Conservation (phyloP, 2,888 invertebrate genomes). For the Campopleginae sp. region DNA sequence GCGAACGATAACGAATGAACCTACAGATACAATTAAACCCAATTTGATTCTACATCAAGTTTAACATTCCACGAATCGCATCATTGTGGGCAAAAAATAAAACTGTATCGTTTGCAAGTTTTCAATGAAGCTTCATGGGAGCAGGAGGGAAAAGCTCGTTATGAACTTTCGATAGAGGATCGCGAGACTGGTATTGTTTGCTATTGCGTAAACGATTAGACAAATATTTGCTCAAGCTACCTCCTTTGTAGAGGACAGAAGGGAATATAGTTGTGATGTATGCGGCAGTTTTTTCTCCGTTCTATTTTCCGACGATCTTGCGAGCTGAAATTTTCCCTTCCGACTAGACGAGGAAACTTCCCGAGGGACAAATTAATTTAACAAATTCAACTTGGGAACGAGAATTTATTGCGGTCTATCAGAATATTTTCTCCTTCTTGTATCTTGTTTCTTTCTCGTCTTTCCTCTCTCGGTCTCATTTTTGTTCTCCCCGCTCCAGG, state of each 20-base stretch:
- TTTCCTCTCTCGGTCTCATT: slow-evolving; percentile 8
- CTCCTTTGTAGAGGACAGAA: slow-evolving; percentile 27
- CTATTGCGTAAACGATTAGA: slow-evolving; percentile 45
- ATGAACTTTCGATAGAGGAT: slow-evolving; percentile 19
- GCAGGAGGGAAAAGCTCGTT: slow-evolving; percentile 32
- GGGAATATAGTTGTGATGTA: background rate
- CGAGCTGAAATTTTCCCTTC: slow-evolving; percentile 20
- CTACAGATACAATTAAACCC: background rate
- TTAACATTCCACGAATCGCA: background rate
- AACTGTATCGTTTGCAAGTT: slow-evolving; percentile 44
- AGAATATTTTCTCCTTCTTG: slow-evolving; percentile 12
- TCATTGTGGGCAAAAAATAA: background rate
- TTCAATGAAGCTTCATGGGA: slow-evolving; percentile 56
- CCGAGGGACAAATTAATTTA: slow-evolving; percentile 76
- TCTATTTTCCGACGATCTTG: slow-evolving; percentile 8
- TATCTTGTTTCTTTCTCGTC: background rate
- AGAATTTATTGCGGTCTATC: slow-evolving; percentile 43
- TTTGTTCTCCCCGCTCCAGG: slow-evolving; percentile 30
- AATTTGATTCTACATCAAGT: background rate
- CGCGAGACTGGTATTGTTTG: slow-evolving; percentile 54
- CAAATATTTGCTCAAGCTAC: slow-evolving; percentile 64
- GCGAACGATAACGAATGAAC: background rate
- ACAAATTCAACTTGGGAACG: slow-evolving; percentile 73
- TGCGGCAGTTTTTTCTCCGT: slow-evolving; percentile 41
- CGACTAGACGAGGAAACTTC: slow-evolving; percentile 63